Evolutionary conservation across 1,140 invertebrate genomes (phyloP), one percentile per base, ranked within the genome.

Genomic region (Mya arenaria): DNA sequence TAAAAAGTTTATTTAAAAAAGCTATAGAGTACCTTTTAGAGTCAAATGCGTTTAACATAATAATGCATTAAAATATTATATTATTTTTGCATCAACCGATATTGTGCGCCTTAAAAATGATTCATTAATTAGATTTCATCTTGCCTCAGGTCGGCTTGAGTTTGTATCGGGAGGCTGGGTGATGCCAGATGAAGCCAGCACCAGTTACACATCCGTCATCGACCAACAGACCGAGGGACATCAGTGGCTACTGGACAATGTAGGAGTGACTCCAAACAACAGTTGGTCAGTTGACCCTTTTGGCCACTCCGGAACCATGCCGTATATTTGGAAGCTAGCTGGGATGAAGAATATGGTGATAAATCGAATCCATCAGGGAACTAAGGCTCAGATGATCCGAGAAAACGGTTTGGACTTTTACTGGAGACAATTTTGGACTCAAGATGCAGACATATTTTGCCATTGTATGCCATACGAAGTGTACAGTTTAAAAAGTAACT

Each of bases 401-500:
- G 94, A 95, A 19, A 95, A 96, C 85, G 94, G 96, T 80, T 92
- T 99, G 36, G 99, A 99, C 93, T 99, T 99, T 90, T 92, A 95
- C 34, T 99, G 99, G 99, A 94, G 97, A 37, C 99, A 99, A 92
- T 91, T 95, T 41, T 99, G 98, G 98, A 98, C 88, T 34, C 15
- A 15, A 6, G 62, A 77, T 13, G 97, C 95, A 0, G 97, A 98
- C 84, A 95, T 99, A 25, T 95, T 99, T 69, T 98, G 98, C 13
- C 98, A 99, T 88, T 95, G 99, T 95, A 99, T 99, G 97, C 99
- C 99, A n/a, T 99, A 99, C 92, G 99, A 99, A 92, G 97, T 97
- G 41, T 99, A 99, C 90, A 98, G 99, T 91, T 95, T 99, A 13
- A 98, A 98, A 4, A 98, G 99, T 89, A 98, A 98, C 0, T 99